phyloP scores from a whole-genome alignment of 1,140 invertebrate species.

The Sesamia nonagrioides region DNA sequence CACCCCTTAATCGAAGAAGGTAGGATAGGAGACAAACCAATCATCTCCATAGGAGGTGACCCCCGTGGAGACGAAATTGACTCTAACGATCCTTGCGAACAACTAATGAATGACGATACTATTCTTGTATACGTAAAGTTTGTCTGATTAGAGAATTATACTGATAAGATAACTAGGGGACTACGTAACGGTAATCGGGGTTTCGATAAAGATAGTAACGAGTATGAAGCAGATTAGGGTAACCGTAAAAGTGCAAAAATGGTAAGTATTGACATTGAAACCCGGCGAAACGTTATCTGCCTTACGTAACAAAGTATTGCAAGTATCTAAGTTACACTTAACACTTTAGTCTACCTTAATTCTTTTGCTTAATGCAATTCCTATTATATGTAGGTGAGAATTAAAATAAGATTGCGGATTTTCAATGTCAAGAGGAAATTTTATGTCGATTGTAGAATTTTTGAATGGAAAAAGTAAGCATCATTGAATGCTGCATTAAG shows the following conservation, averaged over 20 bases:
- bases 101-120: conserved; percentile 26
- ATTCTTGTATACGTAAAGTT: not conserved
- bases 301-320: not conserved
- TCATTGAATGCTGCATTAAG: too few relatives aligned
- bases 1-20: conserved; percentile 39
- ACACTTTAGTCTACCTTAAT: not conserved
- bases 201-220: not conserved
- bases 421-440: conserved; percentile 20
- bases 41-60: conserved; percentile 46
- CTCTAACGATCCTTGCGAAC: conserved; percentile 38
- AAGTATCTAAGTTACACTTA: not conserved
- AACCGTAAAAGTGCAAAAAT: not conserved
- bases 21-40: conserved; percentile 34
- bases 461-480: conserved; percentile 14
- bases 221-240: not conserved
- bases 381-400: not conserved
- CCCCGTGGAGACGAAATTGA: conserved; percentile 49
- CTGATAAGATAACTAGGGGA: conserved; percentile 16
- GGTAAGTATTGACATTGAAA: not conserved
- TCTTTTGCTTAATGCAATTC: not conserved
- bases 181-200: conserved; percentile 7
- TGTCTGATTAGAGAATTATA: conserved; percentile 34
- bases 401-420: conserved; percentile 6
- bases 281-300: not conserved
- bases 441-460: not conserved